phyloP scores from a whole-genome alignment of 2,113 vertebrate species.

The Pundamilia nyererei region DNA sequence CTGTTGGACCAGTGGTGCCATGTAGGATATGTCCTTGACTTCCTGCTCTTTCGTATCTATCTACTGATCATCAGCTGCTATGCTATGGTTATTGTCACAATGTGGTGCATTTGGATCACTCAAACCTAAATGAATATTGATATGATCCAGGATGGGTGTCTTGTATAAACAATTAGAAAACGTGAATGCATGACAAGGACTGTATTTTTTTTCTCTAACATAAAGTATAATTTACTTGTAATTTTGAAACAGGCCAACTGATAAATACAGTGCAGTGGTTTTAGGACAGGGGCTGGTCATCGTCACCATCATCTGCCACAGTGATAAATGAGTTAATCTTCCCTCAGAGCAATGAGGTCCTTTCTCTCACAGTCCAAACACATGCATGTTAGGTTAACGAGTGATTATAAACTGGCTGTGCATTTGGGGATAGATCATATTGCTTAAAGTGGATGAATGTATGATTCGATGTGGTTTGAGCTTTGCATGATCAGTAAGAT shows the following conservation, averaged over 20 bases:
- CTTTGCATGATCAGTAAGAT: fast-evolving
- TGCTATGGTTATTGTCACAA: slow-evolving; percentile 73
- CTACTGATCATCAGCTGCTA: slow-evolving; percentile 74
- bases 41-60: slow-evolving; percentile 76
- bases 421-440: neutral
- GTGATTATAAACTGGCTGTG: neutral
- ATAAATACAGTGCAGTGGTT: neutral
- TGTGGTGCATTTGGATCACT: slow-evolving; percentile 79
- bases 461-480: neutral
- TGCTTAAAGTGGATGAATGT: neutral
- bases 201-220: neutral
- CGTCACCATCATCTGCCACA: neutral
- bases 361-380: neutral
- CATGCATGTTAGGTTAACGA: neutral
- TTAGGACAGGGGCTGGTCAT: neutral
- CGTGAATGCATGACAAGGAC: neutral
- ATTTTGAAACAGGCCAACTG: neutral
- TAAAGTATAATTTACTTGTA: neutral
- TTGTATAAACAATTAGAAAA: neutral
- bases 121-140: slow-evolving; percentile 20
- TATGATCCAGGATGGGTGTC: neutral
- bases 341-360: neutral
- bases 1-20: slow-evolving; percentile 75
- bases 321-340: neutral
- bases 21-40: slow-evolving; percentile 77